Conservation (phyloP, 2,113 vertebrate genomes). For the Sylvia atricapilla region DNA sequence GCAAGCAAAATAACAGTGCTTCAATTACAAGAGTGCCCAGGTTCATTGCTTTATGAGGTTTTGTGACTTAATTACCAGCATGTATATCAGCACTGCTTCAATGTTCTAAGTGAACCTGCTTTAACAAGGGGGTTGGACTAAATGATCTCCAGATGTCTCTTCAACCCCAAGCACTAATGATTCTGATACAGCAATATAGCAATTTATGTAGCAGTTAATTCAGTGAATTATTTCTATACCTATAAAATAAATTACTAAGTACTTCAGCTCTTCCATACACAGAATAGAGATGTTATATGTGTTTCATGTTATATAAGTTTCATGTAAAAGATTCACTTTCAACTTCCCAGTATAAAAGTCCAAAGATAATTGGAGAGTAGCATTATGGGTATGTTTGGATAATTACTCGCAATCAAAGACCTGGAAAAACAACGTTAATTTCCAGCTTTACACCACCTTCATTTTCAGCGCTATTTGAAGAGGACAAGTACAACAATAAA, state of each 20-base stretch:
- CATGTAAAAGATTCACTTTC: background rate
- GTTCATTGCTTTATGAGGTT: background rate
- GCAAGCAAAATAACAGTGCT: accelerated
- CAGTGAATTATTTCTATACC: background rate
- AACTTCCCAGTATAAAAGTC: background rate
- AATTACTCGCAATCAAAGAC: background rate
- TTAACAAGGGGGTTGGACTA: too few relatives aligned
- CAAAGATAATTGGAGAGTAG: background rate
- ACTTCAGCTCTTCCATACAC: background rate
- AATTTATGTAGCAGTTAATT: background rate
- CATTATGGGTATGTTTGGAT: background rate
- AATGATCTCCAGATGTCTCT: background rate
- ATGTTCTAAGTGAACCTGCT: background rate
- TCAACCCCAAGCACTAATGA: background rate
- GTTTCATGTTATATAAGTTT: too few relatives aligned
- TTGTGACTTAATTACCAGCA: background rate
- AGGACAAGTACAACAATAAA: background rate
- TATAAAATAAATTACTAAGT: background rate
- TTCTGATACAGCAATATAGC: background rate
- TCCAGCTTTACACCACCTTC: background rate
- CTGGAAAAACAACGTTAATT: background rate
- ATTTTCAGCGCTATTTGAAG: background rate
- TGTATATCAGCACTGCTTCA: background rate
- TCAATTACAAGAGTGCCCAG: background rate
- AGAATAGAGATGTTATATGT: background rate